Evolutionary conservation across 1,140 invertebrate genomes (phyloP), one percentile per base, ranked within the genome.

Genomic region (Aphelenchoides fujianensis): DNA sequence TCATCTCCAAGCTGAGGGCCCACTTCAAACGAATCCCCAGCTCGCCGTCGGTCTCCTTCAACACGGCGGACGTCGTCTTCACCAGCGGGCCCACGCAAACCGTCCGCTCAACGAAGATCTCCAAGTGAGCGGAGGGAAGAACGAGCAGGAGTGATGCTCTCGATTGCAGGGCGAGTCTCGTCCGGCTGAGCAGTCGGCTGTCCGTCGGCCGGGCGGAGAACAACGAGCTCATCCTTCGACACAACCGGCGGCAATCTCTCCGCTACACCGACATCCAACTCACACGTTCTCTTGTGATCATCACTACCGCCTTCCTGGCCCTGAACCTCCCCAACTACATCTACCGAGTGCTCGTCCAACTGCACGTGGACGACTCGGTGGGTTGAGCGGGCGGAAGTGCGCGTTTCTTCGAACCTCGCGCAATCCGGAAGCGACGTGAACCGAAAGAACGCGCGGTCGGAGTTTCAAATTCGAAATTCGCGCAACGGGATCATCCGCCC

Each of bases 311-410:
- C 12, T 83, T 83, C 68, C 81, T 83, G 28, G 35, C 73, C 19
- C 76, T 83, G 9, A 84, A 82, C 68, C 41, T 83, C 23, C 81
- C 81, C 0, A 82, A 79, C 68, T 83, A 83, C 61, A 57, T 61
- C 9, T 78, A 83, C 67, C 75, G 81, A 32, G 76, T 84, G 31
- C 27, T 52, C 12, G 62, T 79, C 7, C 72, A 74, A 66, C 64
- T 77, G 16, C 48, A 68, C 5, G 66, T 77, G 28, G 70, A 41
- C 28, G 78, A 77, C 52, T 78, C 79, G 30, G 75, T 80, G 63
- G 35, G 37, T 23, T 55, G 30, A 28, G 57, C n/a, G 9, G 41
- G 19, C 57, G 66, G 61, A 61, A 69, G 27, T n/a, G n/a, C n/a
- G n/a, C n/a, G n/a, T n/a, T n/a, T n/a, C n/a, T 78, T 79, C 68